These are phyloP conservation scores for Corythucha ciliata DNA, from an alignment of 2,888 invertebrate genomes.

Conservation along the genomic window DNA sequence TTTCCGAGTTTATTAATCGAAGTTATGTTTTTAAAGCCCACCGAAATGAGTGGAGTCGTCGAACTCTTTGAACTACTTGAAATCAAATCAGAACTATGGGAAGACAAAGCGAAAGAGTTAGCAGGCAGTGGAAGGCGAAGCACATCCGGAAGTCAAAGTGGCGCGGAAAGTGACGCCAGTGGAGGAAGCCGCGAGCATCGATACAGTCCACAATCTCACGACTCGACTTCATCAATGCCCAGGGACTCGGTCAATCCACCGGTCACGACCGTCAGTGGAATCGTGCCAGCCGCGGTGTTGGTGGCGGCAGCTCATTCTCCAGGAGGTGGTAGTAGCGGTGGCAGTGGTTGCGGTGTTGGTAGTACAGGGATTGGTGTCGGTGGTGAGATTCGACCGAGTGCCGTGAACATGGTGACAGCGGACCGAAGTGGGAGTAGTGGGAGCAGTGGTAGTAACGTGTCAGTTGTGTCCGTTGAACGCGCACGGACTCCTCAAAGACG, in stretches of 20 bases:
- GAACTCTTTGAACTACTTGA: constrained; percentile 73
- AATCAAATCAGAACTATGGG: constrained; percentile 62
- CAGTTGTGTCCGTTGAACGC: constrained; percentile 24
- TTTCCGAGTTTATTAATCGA: too few relatives aligned
- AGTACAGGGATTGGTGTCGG: too few relatives aligned
- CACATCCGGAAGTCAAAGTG: constrained; percentile 21
- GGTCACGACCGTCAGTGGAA: constrained; percentile 6
- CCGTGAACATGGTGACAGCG: too few relatives aligned
- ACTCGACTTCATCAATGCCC: constrained; percentile 14
- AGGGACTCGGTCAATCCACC: constrained; percentile 16
- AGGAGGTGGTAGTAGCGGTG: constrained; percentile 3
- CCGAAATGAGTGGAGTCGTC: constrained; percentile 71
- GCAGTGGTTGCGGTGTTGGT: too few relatives aligned
- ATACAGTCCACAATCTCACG: not conserved
- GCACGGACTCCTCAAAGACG: constrained; percentile 27
- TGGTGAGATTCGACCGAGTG: too few relatives aligned
- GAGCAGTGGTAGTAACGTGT: constrained; percentile 22
- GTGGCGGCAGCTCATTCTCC: not conserved
- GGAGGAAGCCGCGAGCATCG: constrained; percentile 9
- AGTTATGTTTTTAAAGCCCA: constrained; percentile 54
- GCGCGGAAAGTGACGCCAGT: constrained; percentile 20
- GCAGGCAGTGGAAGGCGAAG: constrained; percentile 25
- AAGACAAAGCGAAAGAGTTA: constrained; percentile 28
- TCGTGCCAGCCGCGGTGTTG: constrained; percentile 12
- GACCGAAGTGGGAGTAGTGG: constrained; percentile 9